Base-by-base conservation (phyloP, 2,888 invertebrate species). In the Bembecia ichneumoniformis region DNA sequence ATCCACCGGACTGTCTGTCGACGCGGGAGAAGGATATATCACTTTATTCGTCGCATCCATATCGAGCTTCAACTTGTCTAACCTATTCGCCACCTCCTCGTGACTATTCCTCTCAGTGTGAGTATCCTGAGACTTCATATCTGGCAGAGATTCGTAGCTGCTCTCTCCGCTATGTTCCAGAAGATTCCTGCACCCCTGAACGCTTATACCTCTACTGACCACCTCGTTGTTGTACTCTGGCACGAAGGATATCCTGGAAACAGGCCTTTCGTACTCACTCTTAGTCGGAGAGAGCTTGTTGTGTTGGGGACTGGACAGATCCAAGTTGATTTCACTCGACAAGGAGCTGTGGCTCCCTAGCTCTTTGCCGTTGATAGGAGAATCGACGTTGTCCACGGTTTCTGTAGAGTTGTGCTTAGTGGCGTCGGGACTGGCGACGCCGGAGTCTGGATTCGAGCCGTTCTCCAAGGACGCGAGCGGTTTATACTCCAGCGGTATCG, bases 251-350 rank as follows among this genome's bases (percentile, higher is more conserved):
- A 68, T 69, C 49, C 71, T 58, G 0, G 71, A 71, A 3, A 79
- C 78, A 0, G 86, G 86, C 52, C 81, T 62, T 47, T 81, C 83
- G 52, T 68, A 80, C 36, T 82, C 84, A 3, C 63, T 66, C 52
- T 81, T 82, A 4, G 68, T 71, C 0, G 81, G 78, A 0, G 82
- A 82, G 3, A 74, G 51, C 51, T 82, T 77, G 52, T 66, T 73
- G 48, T 74, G 75, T 51, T 75, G 80, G 5, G 89, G 89, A 64
- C 88, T 89, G 9, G 89, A 87, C 40, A 89, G 72, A 49, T 90
- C 90, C 20, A 89, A 68, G 54, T 89, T 89, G 5, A 88, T 86
- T 60, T 90, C 90, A 58, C 89, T 89, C 2, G 89, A 89, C 1
- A 88, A 63, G 0, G 87, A 87, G 53, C 82, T 79, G 50, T 81